A percentile compares a stretch with the other conserved stretches of the same genome.
These are phyloP conservation scores for Lasioglossum figueresi DNA, from an alignment of 2,888 invertebrate genomes.

Conservation along the genomic window DNA sequence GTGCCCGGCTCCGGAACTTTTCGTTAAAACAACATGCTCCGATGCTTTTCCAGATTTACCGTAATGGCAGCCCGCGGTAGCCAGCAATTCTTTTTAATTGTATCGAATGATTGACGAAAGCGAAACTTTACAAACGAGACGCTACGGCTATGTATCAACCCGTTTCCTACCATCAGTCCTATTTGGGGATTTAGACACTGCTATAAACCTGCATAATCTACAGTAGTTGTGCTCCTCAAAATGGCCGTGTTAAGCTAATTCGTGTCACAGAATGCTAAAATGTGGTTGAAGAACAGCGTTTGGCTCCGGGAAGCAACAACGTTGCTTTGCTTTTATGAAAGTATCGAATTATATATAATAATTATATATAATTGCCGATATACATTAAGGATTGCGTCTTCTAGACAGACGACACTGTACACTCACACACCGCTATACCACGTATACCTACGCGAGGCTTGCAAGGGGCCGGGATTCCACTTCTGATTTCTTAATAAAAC, in stretches of 20 bases:
- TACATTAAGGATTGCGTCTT: too few species aligned
- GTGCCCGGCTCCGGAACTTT: not conserved
- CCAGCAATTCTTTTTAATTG: not conserved
- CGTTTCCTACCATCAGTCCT: not conserved
- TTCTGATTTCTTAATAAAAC: too few species aligned
- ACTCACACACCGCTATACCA: too few species aligned
- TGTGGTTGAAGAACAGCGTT: not conserved
- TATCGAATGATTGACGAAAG: not conserved
- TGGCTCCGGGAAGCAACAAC: not conserved
- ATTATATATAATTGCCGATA: too few species aligned
- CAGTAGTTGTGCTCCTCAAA: not conserved
- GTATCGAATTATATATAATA: too few species aligned
- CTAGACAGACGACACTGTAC: too few species aligned
- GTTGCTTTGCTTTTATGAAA: not conserved
- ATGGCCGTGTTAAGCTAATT: not conserved
- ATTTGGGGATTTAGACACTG: not conserved
- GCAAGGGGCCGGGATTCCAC: too few species aligned
- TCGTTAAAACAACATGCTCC: not conserved
- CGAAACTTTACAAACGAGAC: not conserved
- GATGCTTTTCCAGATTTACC: not conserved
- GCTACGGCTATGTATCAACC: not conserved
- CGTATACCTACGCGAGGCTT: too few species aligned
- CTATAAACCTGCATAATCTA: not conserved
- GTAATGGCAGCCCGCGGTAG: not conserved
- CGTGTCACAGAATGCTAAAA: not conserved